phyloP scores from a whole-genome alignment of 2,113 vertebrate genomes.

The Arothron firmamentum region DNA sequence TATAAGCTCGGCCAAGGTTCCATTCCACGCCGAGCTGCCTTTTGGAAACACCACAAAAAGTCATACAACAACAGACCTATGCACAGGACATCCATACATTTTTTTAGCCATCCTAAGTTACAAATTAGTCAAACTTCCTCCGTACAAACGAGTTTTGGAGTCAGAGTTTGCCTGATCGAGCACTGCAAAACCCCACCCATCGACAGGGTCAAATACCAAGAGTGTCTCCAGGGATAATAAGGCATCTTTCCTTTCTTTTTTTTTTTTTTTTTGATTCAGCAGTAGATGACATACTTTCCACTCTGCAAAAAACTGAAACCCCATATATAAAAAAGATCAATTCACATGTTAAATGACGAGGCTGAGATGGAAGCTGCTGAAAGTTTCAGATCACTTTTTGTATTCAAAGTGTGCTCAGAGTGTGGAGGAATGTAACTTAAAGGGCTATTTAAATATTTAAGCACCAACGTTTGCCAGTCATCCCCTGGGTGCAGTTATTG shows the following conservation, averaged over 20 bases:
- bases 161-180: no score
- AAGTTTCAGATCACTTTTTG: conserved; percentile 3
- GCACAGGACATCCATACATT: no score
- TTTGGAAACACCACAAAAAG: no score
- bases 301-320: no score
- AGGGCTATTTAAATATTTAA: conserved; percentile 78
- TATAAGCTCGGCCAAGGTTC: no score
- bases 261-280: neutral
- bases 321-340: neutral
- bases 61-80: no score
- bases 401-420: conserved; percentile 50
- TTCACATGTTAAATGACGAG: neutral
- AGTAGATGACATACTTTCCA: neutral
- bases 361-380: neutral
- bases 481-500: conserved; percentile 74
- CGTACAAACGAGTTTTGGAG: no score
- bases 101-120: no score
- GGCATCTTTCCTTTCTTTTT: neutral
- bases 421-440: conserved; percentile 66
- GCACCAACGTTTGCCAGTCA: conserved; percentile 67
- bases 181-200: neutral
- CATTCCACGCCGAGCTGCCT: no score
- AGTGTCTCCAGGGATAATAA: neutral
- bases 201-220: neutral
- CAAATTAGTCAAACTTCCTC: no score